These are phyloP conservation scores for Melanerpes formicivorus DNA, from an alignment of 2,113 vertebrate species.

Conservation along the genomic window DNA sequence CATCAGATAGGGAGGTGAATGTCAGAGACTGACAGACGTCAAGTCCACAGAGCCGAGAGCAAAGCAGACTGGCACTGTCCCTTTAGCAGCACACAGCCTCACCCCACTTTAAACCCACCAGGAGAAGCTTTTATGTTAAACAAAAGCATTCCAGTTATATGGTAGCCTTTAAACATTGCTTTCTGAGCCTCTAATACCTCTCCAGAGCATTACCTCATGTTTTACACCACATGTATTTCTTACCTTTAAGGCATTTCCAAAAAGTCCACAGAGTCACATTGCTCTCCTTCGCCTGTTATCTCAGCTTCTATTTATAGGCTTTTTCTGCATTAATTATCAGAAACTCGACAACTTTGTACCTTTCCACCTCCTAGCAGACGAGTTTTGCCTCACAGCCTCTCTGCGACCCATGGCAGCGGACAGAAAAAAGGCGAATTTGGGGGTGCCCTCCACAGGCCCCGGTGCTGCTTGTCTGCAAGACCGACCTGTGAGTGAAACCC, in stretches of 20 bases:
- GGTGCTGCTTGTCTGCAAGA: accelerated
- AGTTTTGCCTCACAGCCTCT: no score
- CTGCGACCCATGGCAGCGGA: neutral
- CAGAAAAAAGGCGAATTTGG: neutral
- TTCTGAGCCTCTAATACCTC: neutral
- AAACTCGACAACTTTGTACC: neutral
- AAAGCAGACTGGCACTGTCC: neutral
- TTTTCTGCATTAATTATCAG: neutral
- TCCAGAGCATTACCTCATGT: neutral
- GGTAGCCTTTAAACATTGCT: neutral
- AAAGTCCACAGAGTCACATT: neutral
- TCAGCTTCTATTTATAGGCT: neutral
- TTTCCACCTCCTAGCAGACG: neutral
- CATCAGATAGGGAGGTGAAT: neutral
- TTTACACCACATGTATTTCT: neutral
- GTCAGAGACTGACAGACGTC: neutral
- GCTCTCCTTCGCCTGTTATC: neutral
- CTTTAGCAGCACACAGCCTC: neutral
- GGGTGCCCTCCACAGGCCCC: neutral
- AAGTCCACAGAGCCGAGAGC: neutral
- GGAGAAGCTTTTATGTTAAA: neutral
- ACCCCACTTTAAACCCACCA: accelerated
- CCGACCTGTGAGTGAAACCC: neutral
- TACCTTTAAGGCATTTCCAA: neutral
- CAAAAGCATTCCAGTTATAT: neutral